Conservation (phyloP, 35 echinoderm and acorn worm species). For the Anneissia japonica region DNA sequence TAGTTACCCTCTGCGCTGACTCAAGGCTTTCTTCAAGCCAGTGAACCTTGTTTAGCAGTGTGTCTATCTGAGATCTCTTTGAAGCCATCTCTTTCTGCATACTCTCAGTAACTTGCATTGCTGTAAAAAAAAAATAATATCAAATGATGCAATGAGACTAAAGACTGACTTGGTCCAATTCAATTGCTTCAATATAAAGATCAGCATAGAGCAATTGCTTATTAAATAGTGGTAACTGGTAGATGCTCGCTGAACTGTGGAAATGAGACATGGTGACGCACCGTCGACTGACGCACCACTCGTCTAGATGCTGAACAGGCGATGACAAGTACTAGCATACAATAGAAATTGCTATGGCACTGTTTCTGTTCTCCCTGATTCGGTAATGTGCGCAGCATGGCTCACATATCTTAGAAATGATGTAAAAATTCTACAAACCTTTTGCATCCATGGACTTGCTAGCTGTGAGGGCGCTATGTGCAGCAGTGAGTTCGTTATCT, state of each 20-base stretch:
- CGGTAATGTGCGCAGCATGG: no score
- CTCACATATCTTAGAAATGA: no score
- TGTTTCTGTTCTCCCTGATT: neutral
- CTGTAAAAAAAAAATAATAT: slow-evolving; percentile 6
- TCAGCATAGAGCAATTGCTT: no score
- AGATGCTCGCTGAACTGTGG: no score
- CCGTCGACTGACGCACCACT: neutral
- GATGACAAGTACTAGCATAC: neutral
- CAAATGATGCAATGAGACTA: no score
- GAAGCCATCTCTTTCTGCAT: slow-evolving; percentile 41
- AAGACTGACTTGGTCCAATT: no score
- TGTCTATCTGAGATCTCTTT: slow-evolving; percentile 44
- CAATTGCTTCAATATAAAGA: no score
- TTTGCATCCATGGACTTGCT: slow-evolving; percentile 37
- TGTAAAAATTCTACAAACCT: no score
- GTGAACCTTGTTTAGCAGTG: slow-evolving; percentile 45
- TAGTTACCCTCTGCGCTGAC: slow-evolving; percentile 36
- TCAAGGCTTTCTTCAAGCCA: slow-evolving; percentile 39
- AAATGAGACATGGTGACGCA: no score
- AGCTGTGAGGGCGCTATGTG: slow-evolving; percentile 20
- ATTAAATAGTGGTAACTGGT: no score
- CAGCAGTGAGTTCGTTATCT: slow-evolving; percentile 35
- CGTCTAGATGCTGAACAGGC: neutral
- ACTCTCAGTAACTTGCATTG: slow-evolving; percentile 36
- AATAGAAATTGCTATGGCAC: neutral